Conservation (phyloP, 1,140 invertebrate genomes). For the Globodera ellingtonae region DNA sequence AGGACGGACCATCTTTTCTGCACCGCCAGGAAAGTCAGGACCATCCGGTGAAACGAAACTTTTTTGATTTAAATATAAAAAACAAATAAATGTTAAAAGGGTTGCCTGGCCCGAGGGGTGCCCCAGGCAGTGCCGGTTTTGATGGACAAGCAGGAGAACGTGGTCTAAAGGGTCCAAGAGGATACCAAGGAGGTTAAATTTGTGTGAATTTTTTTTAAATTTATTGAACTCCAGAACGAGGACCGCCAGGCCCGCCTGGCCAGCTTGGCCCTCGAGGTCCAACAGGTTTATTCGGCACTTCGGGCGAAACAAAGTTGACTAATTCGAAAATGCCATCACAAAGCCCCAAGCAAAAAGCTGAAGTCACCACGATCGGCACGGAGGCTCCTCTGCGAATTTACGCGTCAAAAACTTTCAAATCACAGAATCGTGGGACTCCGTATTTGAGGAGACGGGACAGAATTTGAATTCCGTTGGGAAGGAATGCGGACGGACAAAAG, state of each 20-base stretch:
- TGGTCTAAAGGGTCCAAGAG: conserved; percentile 2
- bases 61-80: not conserved
- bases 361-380: not conserved
- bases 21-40: not conserved
- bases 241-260: conserved; percentile 24
- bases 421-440: conserved; percentile 16
- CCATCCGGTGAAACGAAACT: not conserved
- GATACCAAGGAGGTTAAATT: conserved; percentile 19
- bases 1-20: conserved; percentile 2
- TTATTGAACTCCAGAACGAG: not conserved
- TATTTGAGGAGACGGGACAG: conserved; percentile 20
- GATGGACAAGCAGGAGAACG: conserved; percentile 31
- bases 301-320: conserved; percentile 1
- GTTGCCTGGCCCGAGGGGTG: conserved; percentile 20
- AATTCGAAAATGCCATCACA: not conserved
- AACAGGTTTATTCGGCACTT: not conserved
- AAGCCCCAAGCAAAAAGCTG: conserved; percentile 1
- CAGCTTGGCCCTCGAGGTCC: conserved; percentile 19
- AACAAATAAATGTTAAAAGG: conserved; percentile 16
- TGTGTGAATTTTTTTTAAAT: not conserved
- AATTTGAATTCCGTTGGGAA: not conserved
- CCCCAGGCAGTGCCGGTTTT: conserved; percentile 13
- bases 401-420: conserved; percentile 32
- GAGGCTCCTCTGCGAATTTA: conserved; percentile 14
- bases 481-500: conserved; percentile 3